These are phyloP conservation scores for Synergus itoensis DNA, from an alignment of 2,888 invertebrate genomes.

Conservation along the genomic window DNA sequence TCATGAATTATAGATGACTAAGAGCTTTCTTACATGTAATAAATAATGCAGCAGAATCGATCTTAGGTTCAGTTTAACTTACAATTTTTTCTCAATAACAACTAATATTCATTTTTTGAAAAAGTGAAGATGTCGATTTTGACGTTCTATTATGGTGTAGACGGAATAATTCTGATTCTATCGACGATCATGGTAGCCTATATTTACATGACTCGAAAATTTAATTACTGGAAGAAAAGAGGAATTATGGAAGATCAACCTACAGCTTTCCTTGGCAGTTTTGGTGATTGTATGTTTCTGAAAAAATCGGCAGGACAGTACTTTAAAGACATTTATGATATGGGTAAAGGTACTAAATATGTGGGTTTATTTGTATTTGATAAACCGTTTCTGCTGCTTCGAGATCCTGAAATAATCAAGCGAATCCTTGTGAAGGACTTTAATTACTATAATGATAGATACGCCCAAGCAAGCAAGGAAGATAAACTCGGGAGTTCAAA, in stretches of 20 bases:
- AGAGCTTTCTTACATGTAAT: no score
- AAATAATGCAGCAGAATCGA: no score
- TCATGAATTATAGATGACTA: no score
- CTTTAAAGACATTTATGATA: constrained; percentile 73
- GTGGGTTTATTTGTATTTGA: constrained; percentile 76
- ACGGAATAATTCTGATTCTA: not conserved
- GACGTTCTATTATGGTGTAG: not conserved
- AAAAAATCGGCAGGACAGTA: constrained; percentile 70
- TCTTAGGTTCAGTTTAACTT: not conserved
- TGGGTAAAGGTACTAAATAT: constrained; percentile 67
- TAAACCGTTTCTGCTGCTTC: constrained; percentile 77
- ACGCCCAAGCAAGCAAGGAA: constrained; percentile 64
- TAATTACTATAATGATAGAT: constrained; percentile 75
- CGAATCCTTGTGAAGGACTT: constrained; percentile 78
- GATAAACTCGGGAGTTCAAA: constrained; percentile 76
- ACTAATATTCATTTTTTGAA: not conserved
- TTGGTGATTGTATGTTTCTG: constrained; percentile 68
- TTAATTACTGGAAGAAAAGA: constrained; percentile 73
- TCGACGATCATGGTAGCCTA: constrained; percentile 49
- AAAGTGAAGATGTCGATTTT: not conserved
- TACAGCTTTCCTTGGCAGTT: constrained; percentile 77
- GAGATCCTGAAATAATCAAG: constrained; percentile 78
- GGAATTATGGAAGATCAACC: constrained; percentile 75
- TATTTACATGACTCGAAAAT: constrained; percentile 67
- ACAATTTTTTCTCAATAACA: not conserved